Base-by-base conservation (phyloP, 2,113 vertebrate genomes). In the Amphilophus citrinellus region DNA sequence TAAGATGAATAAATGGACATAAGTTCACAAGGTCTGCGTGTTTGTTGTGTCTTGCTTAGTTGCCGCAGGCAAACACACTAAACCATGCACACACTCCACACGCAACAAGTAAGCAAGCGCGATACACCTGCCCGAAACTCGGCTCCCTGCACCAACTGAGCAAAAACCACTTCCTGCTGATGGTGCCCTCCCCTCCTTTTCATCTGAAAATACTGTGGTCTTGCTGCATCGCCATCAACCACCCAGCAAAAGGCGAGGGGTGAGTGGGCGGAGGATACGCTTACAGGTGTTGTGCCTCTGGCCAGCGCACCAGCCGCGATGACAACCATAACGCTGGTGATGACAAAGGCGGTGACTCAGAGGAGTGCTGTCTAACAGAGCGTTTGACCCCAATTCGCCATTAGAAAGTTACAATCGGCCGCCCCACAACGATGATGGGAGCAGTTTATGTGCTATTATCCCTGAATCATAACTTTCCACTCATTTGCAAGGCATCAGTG, bases 271-370 rank as follows among this genome's bases (percentile, higher is more conserved):
- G 80, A 71, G 80, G 84, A 17, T 65, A 44, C 17, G 77, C 65
- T 77, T 86, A 89, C 95, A 95, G 94, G 93, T 95, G 95, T 93
- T 95, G 87, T 75, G 93, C 93, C 94, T 89, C 82, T 27, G 91
- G 93, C 93, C 56, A 78, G 86, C 57, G 17, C 77, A 60, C 39
- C 82, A 79, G 9, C 71, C 37, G 44, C 14, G 62, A 85, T 88
- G 90, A 91, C 92, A 87, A 81, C 83, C 59, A 76, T 88, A 88
- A 93, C 88, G 85, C 77, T 15, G 82, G 73, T 9, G 84, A 87
- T 91, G 87, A 87, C 77, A 82, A 88, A 66, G 84, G 77, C 61
- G 85, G 88, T 90, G 91, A 93, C 78, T 84, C 61, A 39, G 79
- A 82, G 57, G 78, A 90, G 84, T 44, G 81, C 50, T 4, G 82